These are phyloP conservation scores for Cyphomyrmex costatus DNA, from an alignment of 1,140 invertebrate genomes.

Conservation along the genomic window DNA sequence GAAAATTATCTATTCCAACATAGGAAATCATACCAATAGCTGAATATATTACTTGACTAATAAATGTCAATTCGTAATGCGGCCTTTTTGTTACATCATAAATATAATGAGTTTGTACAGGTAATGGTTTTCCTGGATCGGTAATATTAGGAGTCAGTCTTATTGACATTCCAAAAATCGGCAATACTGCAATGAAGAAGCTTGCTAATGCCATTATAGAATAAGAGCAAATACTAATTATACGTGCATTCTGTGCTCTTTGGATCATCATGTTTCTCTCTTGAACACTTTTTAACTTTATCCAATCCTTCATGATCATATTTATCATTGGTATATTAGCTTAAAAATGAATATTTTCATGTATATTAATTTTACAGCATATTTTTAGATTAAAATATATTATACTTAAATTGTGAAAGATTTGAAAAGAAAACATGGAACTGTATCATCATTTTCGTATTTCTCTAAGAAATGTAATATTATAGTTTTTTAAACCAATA, in stretches of 20 bases:
- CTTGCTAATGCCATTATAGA: not conserved
- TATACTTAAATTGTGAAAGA: no score
- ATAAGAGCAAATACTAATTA: not conserved
- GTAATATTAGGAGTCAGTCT: constrained; percentile 6
- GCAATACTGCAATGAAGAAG: not conserved
- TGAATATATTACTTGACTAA: not conserved
- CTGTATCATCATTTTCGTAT: not conserved
- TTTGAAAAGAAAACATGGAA: no score
- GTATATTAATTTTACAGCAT: not conserved
- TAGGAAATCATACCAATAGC: not conserved
- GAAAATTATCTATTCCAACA: constrained; percentile 44
- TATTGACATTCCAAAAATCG: no score
- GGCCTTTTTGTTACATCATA: constrained; percentile 26
- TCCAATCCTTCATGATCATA: constrained; percentile 53
- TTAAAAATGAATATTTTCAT: constrained; percentile 17
- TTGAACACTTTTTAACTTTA: constrained; percentile 8
- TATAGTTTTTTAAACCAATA: not conserved
- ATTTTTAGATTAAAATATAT: no score
- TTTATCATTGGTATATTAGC: not conserved
- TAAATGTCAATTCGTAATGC: constrained; percentile 40
- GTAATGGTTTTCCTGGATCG: not conserved
- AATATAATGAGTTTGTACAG: constrained; percentile 23
- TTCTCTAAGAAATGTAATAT: not conserved
- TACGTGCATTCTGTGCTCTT: not conserved
- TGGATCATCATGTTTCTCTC: not conserved